Evolutionary conservation across 2,888 invertebrate genomes (phyloP), one percentile per base, ranked within the genome.

Genomic region (Phanerotoma sp.): DNA sequence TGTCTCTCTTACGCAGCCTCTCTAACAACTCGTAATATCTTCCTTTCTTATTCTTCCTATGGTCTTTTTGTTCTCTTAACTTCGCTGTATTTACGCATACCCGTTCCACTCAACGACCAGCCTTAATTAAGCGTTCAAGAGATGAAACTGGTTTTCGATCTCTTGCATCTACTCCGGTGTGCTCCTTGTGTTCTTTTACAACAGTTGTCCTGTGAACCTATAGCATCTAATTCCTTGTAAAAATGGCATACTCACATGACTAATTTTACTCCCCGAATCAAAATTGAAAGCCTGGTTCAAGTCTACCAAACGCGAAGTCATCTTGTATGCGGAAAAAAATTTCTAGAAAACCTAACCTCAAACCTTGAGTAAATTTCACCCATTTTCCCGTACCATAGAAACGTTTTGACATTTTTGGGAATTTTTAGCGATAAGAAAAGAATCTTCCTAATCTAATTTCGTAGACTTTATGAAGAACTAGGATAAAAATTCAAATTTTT

Each of bases 41-140:
- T 50, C 47, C 45, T 44, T 16, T 48, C 22, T 50, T 44, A 52
- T 51, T 44, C 50, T 42, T 30, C n/a, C 51, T 44, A 22, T n/a
- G 22, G 35, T 30, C 50, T 49, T 51, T 40, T 33, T 18, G 35
- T 42, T 56, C 51, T 51, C 59, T 58, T 55, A 58, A 63, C 63
- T 66, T 68, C 68, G 64, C 68, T 66, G 69, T 67, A 68, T 70
- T 69, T 70, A 70, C 71, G 68, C 68, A 68, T 70, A 67, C 70
- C 66, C 65, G 63, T 65, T 65, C 65, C 61, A 61, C 56, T 62
- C 48, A 40, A 56, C 61, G 46, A 57, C 61, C 56, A 69, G 69
- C 69, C 72, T 76, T 77, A 77, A 77, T 77, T 77, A 76, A 77
- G 76, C 76, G 72, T 75, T 77, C 76, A 75, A 74, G 65, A 73